A percentile compares a stretch with the other conserved stretches of the same genome.
phyloP scores from a whole-genome alignment of 2,888 invertebrate genomes.

The Netelia melanura region DNA sequence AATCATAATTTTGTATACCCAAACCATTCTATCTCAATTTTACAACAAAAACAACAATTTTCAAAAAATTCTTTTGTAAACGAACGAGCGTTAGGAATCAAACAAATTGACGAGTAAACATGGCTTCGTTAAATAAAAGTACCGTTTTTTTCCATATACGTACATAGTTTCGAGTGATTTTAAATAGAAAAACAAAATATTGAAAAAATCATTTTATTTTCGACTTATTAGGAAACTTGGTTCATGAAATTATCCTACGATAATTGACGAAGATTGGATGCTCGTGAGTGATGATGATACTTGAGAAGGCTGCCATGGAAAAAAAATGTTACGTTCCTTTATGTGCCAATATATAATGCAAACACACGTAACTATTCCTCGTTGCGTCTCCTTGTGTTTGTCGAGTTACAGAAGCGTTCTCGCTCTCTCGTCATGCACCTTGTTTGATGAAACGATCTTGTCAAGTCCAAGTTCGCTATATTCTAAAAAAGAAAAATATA shows the following conservation, averaged over 20 bases:
- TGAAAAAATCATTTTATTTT: too few relatives aligned
- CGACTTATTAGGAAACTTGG: background rate
- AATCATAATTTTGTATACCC: background rate
- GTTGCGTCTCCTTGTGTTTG: constrained; percentile 25
- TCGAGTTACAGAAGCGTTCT: constrained; percentile 3
- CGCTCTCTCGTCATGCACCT: constrained; percentile 20
- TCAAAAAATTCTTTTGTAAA: background rate
- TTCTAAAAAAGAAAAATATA: constrained; percentile 5
- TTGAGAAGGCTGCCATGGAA: constrained; percentile 35
- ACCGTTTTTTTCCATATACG: too few relatives aligned
- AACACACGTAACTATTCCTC: constrained; percentile 1
- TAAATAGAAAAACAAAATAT: too few relatives aligned
- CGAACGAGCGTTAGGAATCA: too few relatives aligned
- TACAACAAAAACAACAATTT: background rate
- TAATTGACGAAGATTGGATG: constrained; percentile 53
- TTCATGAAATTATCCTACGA: constrained; percentile 25
- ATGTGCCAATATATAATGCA: constrained; percentile 37
- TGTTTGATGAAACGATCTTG: constrained; percentile 36
- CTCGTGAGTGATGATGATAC: constrained; percentile 36
- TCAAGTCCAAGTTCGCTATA: constrained; percentile 15
- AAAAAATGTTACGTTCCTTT: constrained; percentile 29
- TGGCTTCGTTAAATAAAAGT: too few relatives aligned
- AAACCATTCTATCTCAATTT: background rate
- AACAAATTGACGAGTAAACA: too few relatives aligned
- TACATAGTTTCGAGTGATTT: too few relatives aligned